phyloP scores from a whole-genome alignment of 2,888 invertebrate species.

The Lithophane semibrunnea region DNA sequence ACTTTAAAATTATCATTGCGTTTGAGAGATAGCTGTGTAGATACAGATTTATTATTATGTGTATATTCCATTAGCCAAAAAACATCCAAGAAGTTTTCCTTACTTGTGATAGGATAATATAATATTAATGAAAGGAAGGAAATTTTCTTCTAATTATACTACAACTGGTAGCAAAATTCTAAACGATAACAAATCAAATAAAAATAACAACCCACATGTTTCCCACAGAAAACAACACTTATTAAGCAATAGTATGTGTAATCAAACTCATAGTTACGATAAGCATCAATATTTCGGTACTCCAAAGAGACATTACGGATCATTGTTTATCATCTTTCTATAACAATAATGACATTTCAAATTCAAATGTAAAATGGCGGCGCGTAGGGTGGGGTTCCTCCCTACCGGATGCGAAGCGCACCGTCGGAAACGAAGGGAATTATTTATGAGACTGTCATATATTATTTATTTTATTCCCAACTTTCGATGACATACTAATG shows the following conservation, averaged over 20 bases:
- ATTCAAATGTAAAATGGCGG: constrained; percentile 85
- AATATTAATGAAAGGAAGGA: not conserved
- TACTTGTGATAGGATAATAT: not conserved
- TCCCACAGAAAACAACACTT: constrained; percentile 43
- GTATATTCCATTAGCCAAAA: not conserved
- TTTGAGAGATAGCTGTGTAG: too few species aligned
- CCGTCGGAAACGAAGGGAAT: constrained; percentile 83
- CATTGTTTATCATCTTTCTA: constrained; percentile 72
- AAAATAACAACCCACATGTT: constrained; percentile 33
- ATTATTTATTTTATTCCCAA: constrained; percentile 82
- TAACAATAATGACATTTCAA: constrained; percentile 79
- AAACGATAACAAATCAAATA: constrained; percentile 29
- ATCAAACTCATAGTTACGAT: constrained; percentile 59
- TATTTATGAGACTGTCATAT: constrained; percentile 80
- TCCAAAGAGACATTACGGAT: constrained; percentile 64
- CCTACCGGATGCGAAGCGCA: constrained; percentile 81
- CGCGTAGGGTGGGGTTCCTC: constrained; percentile 81
- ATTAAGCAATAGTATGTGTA: constrained; percentile 63
- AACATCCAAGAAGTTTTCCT: not conserved
- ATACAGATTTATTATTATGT: too few species aligned
- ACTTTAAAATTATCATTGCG: too few species aligned
- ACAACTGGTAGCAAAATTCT: not conserved
- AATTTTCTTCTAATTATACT: not conserved
- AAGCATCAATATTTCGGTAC: constrained; percentile 61
- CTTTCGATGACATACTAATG: constrained; percentile 81